phyloP scores from a whole-genome alignment of 2,888 invertebrate genomes.

The Cryptophagus acutangulus region DNA sequence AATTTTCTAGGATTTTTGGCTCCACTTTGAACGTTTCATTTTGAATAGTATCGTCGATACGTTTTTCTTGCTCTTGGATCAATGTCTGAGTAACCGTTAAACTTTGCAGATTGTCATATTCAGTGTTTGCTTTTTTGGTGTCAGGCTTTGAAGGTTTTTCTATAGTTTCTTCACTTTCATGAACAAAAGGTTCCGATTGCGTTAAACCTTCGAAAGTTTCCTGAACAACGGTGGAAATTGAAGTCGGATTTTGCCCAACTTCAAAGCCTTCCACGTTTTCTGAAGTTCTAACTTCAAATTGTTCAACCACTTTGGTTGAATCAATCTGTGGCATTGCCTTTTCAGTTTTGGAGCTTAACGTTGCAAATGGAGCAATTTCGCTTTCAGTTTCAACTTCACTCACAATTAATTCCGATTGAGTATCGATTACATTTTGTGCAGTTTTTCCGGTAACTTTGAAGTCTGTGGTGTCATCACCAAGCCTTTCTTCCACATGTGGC shows the following conservation, averaged over 20 bases:
- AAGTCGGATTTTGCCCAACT: conserved; percentile 31
- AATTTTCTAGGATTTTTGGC: not conserved
- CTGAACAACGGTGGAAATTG: conserved; percentile 41
- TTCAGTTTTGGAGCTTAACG: conserved; percentile 27
- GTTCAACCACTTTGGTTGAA: conserved; percentile 41
- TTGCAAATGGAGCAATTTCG: conserved; percentile 40
- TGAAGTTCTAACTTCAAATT: conserved; percentile 37
- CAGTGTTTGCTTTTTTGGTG: conserved; percentile 42
- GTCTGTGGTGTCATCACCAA: conserved; percentile 37
- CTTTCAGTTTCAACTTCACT: conserved; percentile 44
- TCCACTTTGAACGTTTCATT: too few species aligned
- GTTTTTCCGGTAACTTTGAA: conserved; percentile 51
- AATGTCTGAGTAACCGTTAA: conserved; percentile 40
- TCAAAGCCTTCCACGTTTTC: conserved; percentile 34
- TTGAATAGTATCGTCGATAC: conserved; percentile 15
- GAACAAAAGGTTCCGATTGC: conserved; percentile 44
- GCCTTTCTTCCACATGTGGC: conserved; percentile 28
- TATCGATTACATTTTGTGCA: conserved; percentile 52
- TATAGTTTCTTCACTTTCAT: conserved; percentile 48
- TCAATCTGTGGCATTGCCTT: conserved; percentile 40
- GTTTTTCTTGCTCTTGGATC: conserved; percentile 35
- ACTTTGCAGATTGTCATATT: conserved; percentile 46
- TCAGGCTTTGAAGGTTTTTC: conserved; percentile 35
- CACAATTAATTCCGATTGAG: conserved; percentile 52
- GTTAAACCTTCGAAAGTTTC: conserved; percentile 47